phyloP scores from a whole-genome alignment of 2,888 invertebrate species.

The Sclerodermus sp. region DNA sequence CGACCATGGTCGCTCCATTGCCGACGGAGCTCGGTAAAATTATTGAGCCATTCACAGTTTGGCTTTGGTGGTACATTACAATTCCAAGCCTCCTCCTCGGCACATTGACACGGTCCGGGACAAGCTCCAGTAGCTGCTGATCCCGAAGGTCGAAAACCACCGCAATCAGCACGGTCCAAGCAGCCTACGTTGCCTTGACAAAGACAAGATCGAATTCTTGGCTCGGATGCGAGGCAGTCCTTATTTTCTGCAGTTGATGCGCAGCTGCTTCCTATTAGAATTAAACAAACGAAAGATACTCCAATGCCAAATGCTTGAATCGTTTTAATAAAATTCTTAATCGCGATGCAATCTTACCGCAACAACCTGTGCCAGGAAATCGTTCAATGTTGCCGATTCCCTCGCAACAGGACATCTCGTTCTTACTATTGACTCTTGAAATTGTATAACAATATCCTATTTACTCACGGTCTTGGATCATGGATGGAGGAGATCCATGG shows the following conservation, averaged over 20 bases:
- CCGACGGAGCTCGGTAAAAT: slow-evolving; percentile 44
- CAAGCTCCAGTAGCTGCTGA: slow-evolving; percentile 33
- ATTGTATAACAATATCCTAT: slow-evolving; percentile 10
- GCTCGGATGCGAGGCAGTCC: slow-evolving; percentile 20
- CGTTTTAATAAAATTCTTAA: too few species aligned
- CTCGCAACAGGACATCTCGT: slow-evolving; percentile 36
- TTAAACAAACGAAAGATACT: slow-evolving; percentile 1
- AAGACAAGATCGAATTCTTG: slow-evolving; percentile 30
- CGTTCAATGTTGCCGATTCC: slow-evolving; percentile 18
- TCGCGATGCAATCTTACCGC: slow-evolving; percentile 29
- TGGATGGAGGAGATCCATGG: not conserved
- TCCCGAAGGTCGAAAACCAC: slow-evolving; percentile 28
- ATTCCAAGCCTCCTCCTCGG: slow-evolving; percentile 49
- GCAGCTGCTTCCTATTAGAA: slow-evolving; percentile 26
- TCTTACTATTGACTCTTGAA: not conserved
- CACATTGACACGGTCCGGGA: slow-evolving; percentile 42
- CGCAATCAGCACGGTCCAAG: slow-evolving; percentile 29
- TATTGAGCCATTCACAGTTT: slow-evolving; percentile 42
- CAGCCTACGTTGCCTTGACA: slow-evolving; percentile 37
- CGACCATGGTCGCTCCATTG: slow-evolving; percentile 49
- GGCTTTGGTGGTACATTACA: slow-evolving; percentile 43
- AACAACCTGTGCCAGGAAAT: slow-evolving; percentile 29
- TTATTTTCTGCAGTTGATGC: slow-evolving; percentile 13
- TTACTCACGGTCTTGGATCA: too few species aligned
- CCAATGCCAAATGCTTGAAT: not conserved